Evolutionary conservation across 2,113 vertebrate genomes (phyloP), one percentile per base, ranked within the genome.

Genomic region (Pedionomus torquatus): DNA sequence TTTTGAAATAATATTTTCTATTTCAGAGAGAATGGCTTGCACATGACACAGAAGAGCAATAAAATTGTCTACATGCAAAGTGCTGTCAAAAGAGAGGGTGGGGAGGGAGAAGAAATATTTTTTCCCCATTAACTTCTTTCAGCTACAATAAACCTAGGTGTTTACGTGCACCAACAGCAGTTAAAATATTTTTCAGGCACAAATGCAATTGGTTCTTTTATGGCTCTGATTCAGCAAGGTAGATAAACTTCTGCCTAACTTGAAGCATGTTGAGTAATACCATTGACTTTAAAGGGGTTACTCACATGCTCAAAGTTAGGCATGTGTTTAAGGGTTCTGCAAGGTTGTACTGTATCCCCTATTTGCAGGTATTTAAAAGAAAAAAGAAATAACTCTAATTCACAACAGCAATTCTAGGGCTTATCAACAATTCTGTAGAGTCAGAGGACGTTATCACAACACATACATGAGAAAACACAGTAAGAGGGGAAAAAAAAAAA

Each of bases 121-220:
- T 93, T 89, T 92, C 26, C 35, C 55, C 82, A 81, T 87, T 92
- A 90, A 95, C 60, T 96, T 93, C 46, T 74, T 84, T 81, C 76
- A 68, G 52, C 52, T 68, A 83, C 90, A 92, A 86, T 35, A 93
- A 88, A 83, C 66, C 66, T 83, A 64, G 52, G 60, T 93, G 72
- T 87, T 93, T 87, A 89, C 52, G 49, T 79, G 65, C 75, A 96
- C 51, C 60, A 93, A 78, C 19, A 84, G 64, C 69, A 92, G 55
- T 93, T 77, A 93, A 90, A 95, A 70, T 65, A 86, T 79, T 89
- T 95, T 95, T 79, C 87, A 92, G 54, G 52, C 28, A 90, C 43
- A 92, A 91, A 79, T 25, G 33, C 28, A 83, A 87, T 87, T 83
- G 68, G 39, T 49, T 94, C 60, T 87, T 94, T 95, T 68, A 95